phyloP scores from a whole-genome alignment of 2,113 vertebrate species.

The Miniopterus natalensis region DNA sequence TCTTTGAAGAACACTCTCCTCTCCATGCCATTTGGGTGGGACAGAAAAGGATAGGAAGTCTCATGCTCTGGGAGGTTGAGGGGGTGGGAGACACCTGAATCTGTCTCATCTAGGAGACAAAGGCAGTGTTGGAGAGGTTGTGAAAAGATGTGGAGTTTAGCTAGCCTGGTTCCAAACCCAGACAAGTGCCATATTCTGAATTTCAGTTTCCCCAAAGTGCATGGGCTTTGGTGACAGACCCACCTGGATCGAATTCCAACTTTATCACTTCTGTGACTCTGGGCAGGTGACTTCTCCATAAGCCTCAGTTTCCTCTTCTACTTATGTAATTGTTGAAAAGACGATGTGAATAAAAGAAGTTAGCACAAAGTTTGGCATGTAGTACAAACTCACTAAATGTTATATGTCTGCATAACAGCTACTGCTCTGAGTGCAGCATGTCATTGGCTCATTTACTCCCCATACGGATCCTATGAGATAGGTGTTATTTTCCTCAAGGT shows the following conservation, averaged over 20 bases:
- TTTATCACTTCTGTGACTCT: not conserved
- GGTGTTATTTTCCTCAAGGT: not conserved
- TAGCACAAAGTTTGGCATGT: not conserved
- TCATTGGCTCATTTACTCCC: not conserved
- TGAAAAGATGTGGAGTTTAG: not conserved
- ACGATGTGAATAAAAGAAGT: not conserved
- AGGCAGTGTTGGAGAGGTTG: not conserved
- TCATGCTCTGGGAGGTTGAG: not conserved
- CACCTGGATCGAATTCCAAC: not conserved
- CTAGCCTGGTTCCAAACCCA: not conserved
- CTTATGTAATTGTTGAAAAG: not conserved
- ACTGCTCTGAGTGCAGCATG: not conserved
- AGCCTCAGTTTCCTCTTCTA: conserved; percentile 4
- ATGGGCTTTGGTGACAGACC: not conserved
- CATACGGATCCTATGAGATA: not conserved
- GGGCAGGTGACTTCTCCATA: not conserved
- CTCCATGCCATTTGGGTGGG: too few relatives aligned
- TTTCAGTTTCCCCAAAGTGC: not conserved
- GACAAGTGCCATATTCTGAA: not conserved
- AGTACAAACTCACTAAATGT: not conserved
- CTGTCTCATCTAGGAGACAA: not conserved
- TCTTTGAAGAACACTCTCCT: not conserved
- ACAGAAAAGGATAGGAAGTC: not conserved
- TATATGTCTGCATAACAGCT: not conserved
- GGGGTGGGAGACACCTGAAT: not conserved